Evolutionary conservation across 1,140 invertebrate species (phyloP), one percentile per base, ranked within the genome.

Genomic region (Rhynchophorus ferrugineus): DNA sequence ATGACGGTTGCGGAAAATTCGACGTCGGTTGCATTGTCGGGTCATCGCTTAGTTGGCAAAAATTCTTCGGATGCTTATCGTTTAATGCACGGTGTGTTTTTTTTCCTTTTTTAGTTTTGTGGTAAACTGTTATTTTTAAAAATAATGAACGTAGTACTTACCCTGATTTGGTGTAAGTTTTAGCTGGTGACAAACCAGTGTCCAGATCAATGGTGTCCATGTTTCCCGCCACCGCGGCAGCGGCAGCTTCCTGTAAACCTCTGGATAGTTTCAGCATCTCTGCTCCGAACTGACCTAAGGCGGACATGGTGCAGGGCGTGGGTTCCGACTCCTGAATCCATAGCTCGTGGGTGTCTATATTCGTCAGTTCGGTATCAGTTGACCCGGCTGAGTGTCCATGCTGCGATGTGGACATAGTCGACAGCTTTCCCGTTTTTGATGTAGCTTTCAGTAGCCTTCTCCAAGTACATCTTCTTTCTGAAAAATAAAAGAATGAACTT

Each of bases 211-310:
- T 35, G 3, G 41, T 20, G 16, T 17, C 35, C 50, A 53, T 41
- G 18, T 45, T 46, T 6, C 24, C 49, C 16, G 22, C 36, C 20
- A 33, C 49, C 8, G 43, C 50, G 18, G 45, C 39, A 22, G 71
- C 74, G 3, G 72, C 78, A 22, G 70, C 74, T 8, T 72, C 79
- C 70, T 87, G 84, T 43, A 89, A 72, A 34, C 85, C 85, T 38
- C 84, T 75, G 1, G 85, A 87, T 1, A 89, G 72, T 57, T 85
- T 83, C 43, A 89, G 73, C 84, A 89, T 87, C 72, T 89, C 85
- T 2, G 83, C 83, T 14, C 85, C 85, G 58, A 89, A 88, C 61
- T 85, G 83, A 66, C 87, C 85, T 56, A 89, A 72, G 22, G 86
- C 85, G 9, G 84, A 84, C 78, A 88, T 84, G 41, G 85, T 83